Percentiles rank a stretch among this genome's conserved stretches.
Conservation (phyloP, 1,140 invertebrate genomes). For the Antheraea mylitta region DNA sequence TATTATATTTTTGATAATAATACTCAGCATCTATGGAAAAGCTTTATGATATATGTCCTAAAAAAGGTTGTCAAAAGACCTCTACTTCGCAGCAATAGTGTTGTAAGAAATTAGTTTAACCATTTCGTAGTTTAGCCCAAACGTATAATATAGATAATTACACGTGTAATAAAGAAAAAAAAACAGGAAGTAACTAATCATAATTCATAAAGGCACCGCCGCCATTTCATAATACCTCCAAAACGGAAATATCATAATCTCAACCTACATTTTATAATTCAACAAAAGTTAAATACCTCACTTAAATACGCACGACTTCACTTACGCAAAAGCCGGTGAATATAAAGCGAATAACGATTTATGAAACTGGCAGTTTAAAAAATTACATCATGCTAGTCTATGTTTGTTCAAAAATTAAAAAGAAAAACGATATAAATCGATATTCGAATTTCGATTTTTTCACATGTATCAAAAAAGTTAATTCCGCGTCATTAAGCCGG, state of each 20-base stretch:
- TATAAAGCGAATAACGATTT: slow-evolving; percentile 19
- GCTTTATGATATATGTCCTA: no score
- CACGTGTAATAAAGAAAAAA: background rate
- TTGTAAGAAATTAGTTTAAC: no score
- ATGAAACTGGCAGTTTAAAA: slow-evolving; percentile 35
- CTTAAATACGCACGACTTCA: slow-evolving; percentile 48
- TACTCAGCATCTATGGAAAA: no score
- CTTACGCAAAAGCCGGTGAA: slow-evolving; percentile 54
- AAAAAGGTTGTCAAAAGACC: no score
- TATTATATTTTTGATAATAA: no score
- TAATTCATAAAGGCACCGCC: background rate
- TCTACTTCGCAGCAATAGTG: no score
- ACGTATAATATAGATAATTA: no score
- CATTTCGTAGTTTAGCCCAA: no score
- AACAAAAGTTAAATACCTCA: slow-evolving; percentile 1
- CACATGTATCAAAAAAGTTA: slow-evolving; percentile 11
- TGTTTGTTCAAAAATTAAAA: no score
- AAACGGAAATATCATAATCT: slow-evolving; percentile 2
- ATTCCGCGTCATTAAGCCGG: slow-evolving; percentile 71
- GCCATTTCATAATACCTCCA: background rate
- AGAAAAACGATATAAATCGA: no score
- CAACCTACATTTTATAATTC: background rate
- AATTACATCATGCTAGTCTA: slow-evolving; percentile 14
- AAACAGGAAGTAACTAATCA: background rate
- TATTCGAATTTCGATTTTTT: slow-evolving; percentile 5